phyloP scores from a whole-genome alignment of 92 coral and sea anemone species.

The Meandrina meandrites region DNA sequence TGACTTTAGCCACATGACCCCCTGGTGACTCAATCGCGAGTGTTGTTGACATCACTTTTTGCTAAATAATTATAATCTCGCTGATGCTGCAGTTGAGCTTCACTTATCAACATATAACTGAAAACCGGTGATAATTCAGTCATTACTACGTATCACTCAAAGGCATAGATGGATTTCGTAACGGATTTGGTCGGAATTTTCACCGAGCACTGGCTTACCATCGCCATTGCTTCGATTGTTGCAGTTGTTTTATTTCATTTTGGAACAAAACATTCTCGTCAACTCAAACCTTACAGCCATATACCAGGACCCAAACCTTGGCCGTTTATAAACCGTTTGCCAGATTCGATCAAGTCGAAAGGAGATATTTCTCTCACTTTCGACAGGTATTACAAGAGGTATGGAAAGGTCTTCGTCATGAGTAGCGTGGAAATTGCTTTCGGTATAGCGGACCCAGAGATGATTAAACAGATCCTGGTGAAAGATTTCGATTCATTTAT shows the following conservation, averaged over 20 bases:
- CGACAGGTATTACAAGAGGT: conserved; percentile 66
- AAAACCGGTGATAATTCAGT: neutral
- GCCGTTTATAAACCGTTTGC: conserved; percentile 60
- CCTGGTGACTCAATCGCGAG: neutral
- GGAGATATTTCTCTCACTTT: conserved; percentile 55
- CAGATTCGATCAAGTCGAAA: conserved; percentile 34
- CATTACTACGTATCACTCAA: neutral
- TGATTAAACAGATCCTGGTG: conserved; percentile 62
- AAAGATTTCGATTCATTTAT: conserved; percentile 67
- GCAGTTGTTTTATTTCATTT: conserved; percentile 33
- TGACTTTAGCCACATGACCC: neutral
- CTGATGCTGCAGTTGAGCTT: neutral
- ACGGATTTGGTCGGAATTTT: neutral
- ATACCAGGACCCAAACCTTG: conserved; percentile 74
- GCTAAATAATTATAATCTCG: neutral
- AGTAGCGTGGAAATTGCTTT: conserved; percentile 32
- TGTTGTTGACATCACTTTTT: neutral
- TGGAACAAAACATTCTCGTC: conserved; percentile 50
- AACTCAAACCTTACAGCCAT: conserved; percentile 47
- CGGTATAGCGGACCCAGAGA: conserved; percentile 61
- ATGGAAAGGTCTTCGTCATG: conserved; percentile 60
- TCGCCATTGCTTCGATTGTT: conserved; percentile 14
- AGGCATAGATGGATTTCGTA: neutral
- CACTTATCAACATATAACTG: neutral
- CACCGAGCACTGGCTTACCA: conserved; percentile 22